Conservation (phyloP, 30 jellyfish, hydroid and myxozoan genomes). For the Clytia hemisphaerica region DNA sequence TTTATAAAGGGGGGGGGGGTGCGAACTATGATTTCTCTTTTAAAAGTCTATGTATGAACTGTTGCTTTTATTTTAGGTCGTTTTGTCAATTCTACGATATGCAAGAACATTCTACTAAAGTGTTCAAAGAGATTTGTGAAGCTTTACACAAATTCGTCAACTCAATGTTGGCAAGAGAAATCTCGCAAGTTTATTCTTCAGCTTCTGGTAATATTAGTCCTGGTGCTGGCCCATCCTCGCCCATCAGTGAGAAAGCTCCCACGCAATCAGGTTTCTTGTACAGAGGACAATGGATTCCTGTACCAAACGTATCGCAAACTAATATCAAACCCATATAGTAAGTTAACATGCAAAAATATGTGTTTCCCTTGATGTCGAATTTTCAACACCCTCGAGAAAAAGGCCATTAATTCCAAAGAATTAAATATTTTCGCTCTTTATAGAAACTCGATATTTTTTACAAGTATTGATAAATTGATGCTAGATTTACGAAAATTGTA, state of each 20-base stretch:
- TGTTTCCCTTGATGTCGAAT: too few species aligned
- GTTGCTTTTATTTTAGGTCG: constrained; percentile 72
- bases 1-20: too few species aligned
- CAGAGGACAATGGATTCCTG: constrained; percentile 90
- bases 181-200: constrained; percentile 35
- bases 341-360: too few species aligned
- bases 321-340: constrained; percentile 76
- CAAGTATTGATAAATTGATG: too few species aligned
- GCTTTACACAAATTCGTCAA: constrained; percentile 66
- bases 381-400: too few species aligned
- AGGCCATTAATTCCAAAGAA: too few species aligned
- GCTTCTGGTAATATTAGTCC: constrained; percentile 4
- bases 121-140: constrained; percentile 77
- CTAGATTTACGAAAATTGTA: too few species aligned
- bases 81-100: constrained; percentile 84
- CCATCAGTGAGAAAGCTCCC: constrained; percentile 28
- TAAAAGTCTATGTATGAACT: too few species aligned
- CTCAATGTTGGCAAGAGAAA: constrained; percentile 82
- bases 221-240: constrained; percentile 28
- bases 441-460: too few species aligned
- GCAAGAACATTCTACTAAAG: constrained; percentile 96
- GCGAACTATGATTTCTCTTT: too few species aligned
- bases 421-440: too few species aligned
- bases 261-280: constrained; percentile 75
- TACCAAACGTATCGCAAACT: constrained; percentile 36